Evolutionary conservation across 30 jellyfish, hydroid and myxozoan species (phyloP), one percentile per base, ranked within the genome.

Genomic region (Hydractinia echinata): DNA sequence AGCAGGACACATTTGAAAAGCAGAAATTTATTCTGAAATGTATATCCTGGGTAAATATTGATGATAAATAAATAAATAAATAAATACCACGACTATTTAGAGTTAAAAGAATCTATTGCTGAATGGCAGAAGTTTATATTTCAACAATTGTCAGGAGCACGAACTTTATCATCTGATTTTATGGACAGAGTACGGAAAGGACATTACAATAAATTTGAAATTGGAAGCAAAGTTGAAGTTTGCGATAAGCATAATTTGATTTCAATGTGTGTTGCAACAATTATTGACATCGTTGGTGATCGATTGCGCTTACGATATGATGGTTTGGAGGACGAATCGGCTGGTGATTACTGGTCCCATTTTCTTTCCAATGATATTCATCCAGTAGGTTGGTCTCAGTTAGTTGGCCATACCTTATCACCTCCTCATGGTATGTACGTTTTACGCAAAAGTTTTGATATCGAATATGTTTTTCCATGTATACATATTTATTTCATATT

Each of bases 311-410:
- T 91, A 51, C 91, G 98, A 6, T 91, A 91, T 76, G 98, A 91
- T 73, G 98, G 98, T 49, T 88, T 91, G 53, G 98, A 91, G 15
- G 94, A 91, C 20, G 95, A 83, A 20, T 18, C 62, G 39, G 87
- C 89, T 55, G 95, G 85, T 70, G 98, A 91, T 71, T 77, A 76
- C 55, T 79, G 96, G 81, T 87, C 95, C 44, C 98, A 91, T 74
- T 91, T 53, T 73, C 73, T 91, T 11, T 91, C 98, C 19, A 86
- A 96, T 83, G 95, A 86, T 51, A 91, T 91, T 58, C 98, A 91
- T 55, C 98, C 98, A 0, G 98, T 91, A 64, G 98, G 98, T 66
- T 91, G 98, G 98, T 91, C 98, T 16, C 92, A 95, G 48, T 76
- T 91, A 74, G 98, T 91, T 51, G 98, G 98, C 30, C 98, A 86